Evolutionary conservation across 64 coral and sea anemone genomes (phyloP), one percentile per base, ranked within the genome.

Genomic region (Montipora sp.): DNA sequence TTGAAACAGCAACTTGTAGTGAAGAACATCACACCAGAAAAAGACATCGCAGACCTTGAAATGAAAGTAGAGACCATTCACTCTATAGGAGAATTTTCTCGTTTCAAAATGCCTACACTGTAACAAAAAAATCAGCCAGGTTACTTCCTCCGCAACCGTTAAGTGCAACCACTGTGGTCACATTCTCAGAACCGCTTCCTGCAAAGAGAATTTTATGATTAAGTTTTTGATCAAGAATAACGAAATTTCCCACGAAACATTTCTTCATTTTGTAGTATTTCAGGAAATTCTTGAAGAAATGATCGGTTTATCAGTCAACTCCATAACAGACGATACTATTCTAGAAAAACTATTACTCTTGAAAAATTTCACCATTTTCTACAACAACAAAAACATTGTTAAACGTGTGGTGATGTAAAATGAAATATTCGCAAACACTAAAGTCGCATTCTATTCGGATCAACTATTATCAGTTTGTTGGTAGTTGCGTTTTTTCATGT

Each of bases 101-200:
- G 47, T 59, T 88, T 88, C 85, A 88, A 88, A 88, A 48, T 51
- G 85, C 75, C 48, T 88, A 47, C 51, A 74, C 63, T 71, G 65
- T 66, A 87, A 87, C 71, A 87, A 65, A 71, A 65, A 71, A 43
- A 83, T 15, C 65, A 19, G 6, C 59, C 51, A 57, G 81, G 57
- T 24, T 24, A 24, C 23, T 24, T 24, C 23, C 23, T 24, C 23
- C 0, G 23, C 23, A 24, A 24, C 23, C 46, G n/a, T 84, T 55
- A 84, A 84, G 65, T 84, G 81, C 58, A 43, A 84, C 65, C 65
- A 61, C 13, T 78, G 75, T 78, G 75, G 75, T 78, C 75, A 78
- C 7, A 69, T 71, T 86, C 43, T 86, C 14, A 86, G 60, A 47
- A 86, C 58, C 83, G 18, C 63, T 59, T 86, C 58, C 16, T 70